Base-by-base conservation (phyloP, 2,113 vertebrate genomes). In the Anarhynchus alexandrinus region DNA sequence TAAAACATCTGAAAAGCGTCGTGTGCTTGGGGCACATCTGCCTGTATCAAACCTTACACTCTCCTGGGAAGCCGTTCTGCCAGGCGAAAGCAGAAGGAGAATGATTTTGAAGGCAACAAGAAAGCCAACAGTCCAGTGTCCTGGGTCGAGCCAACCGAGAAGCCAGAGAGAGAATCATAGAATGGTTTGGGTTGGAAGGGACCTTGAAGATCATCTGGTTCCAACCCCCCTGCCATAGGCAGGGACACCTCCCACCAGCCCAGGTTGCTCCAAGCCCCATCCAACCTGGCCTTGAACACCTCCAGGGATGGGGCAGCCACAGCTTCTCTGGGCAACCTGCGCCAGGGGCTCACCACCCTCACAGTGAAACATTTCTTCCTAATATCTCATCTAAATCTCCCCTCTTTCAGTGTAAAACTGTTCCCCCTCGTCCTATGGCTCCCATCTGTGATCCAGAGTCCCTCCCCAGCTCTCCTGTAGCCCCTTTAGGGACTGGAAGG, bases 121-220 rank as follows among this genome's bases (percentile, higher is more conserved):
- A 15, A 88, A 71, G 45, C 23, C 0, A 0, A 25, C 12, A 17
- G 66, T 9, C 16, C 1, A 0, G 26, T 10, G 23, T 22, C 27
- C 4, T 0, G 8, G 61, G 22, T 5, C 10, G 3, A 76, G 30
- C 12, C 61, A 11, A 6, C 1, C 2, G 6, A 71, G 70, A 27
- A 65, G 47, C 10, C 57, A 59, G 34, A 29, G 45, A 11, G 32
- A 55, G 54, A 66, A 57, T 29, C 11, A 64, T 11, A 55, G 52
- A 30, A 29, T 55, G 8, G 25, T 62, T 38, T 27, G 23, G n/a
- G 59, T 13, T 19, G 25, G 36, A 62, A 9, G 7, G 36, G 5
- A 62, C 25, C 25, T 62, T 19, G 19, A 40, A 40, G 61, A 11
- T 17, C 36, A 38, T 12, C 25, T 3, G 4, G 23, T 38, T 8